phyloP scores from a whole-genome alignment of 23 tunicate species.

The Halocynthia aurantium region DNA sequence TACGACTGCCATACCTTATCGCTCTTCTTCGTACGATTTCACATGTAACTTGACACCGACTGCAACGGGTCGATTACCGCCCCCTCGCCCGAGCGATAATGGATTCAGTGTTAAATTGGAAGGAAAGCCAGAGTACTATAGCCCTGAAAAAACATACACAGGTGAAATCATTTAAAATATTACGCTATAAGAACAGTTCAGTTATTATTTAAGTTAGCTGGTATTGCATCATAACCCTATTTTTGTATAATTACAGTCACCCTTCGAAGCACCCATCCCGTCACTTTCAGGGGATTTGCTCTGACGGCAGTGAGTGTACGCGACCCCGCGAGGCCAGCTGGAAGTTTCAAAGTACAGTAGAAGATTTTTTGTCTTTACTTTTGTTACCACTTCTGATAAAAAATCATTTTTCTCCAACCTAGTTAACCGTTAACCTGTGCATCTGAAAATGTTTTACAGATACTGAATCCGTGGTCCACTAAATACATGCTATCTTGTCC shows the following conservation, averaged over 20 bases:
- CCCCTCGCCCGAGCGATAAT: slow-evolving; percentile 43
- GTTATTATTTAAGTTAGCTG: not conserved
- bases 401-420: not conserved
- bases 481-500: slow-evolving; percentile 33
- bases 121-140: slow-evolving; percentile 49
- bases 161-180: slow-evolving; percentile 20
- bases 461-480: slow-evolving; percentile 44
- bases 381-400: not conserved
- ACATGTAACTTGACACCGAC: not conserved
- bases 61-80: not conserved
- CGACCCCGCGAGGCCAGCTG: slow-evolving; percentile 23
- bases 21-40: too few species aligned
- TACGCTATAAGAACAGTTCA: not conserved
- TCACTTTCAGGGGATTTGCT: slow-evolving; percentile 63
- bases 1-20: too few species aligned
- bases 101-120: slow-evolving; percentile 57
- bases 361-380: not conserved
- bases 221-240: not conserved
- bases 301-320: slow-evolving; percentile 20
- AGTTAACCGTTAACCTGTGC: not conserved
- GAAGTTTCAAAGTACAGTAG: slow-evolving; percentile 36
- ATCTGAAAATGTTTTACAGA: slow-evolving; percentile 22
- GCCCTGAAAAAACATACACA: slow-evolving; percentile 51
- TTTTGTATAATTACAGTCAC: slow-evolving; percentile 36
- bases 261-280: slow-evolving; percentile 48